Evolutionary conservation across 2,888 invertebrate species (phyloP).

Genomic region (Lingula anatina): DNA sequence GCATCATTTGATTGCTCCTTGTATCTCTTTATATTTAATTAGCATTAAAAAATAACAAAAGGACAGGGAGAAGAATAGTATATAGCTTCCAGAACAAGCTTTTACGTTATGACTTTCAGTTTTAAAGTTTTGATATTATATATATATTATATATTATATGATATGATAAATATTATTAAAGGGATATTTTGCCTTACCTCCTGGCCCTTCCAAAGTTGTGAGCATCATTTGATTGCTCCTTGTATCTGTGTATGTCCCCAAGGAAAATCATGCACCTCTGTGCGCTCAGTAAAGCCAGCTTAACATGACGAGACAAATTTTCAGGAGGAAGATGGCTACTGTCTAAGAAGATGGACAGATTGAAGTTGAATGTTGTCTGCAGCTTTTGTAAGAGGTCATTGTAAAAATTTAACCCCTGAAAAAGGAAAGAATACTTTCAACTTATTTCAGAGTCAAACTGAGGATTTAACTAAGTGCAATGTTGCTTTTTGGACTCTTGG

Average conservation of each 20-base stretch:
- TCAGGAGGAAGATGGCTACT: slow-evolving; percentile 42
- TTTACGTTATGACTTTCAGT: too few relatives aligned
- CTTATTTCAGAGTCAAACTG: too few relatives aligned
- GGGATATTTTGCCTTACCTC: too few relatives aligned
- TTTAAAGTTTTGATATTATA: too few relatives aligned
- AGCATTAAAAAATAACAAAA: too few relatives aligned
- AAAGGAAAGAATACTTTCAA: slow-evolving; percentile 3
- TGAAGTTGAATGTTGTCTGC: slow-evolving; percentile 72
- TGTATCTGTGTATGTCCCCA: slow-evolving; percentile 89
- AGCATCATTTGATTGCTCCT: slow-evolving; percentile 75
- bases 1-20: slow-evolving; percentile 78
- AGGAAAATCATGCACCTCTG: slow-evolving; percentile 85
- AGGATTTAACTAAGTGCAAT: too few relatives aligned
- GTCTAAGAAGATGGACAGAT: slow-evolving; percentile 54
- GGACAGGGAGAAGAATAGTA: too few relatives aligned
- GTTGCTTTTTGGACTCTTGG: too few relatives aligned
- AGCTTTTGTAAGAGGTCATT: slow-evolving; percentile 68
- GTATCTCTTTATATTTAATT: slow-evolving; percentile 87
- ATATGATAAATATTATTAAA: too few relatives aligned
- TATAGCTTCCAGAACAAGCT: too few relatives aligned
- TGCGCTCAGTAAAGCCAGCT: slow-evolving; percentile 75
- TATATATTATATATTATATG: too few relatives aligned
- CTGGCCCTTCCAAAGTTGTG: slow-evolving; percentile 74
- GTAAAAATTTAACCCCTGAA: slow-evolving; percentile 61
- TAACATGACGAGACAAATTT: slow-evolving; percentile 59